Percentiles rank a stretch among this genome's conserved stretches.
phyloP scores from a whole-genome alignment of 2,113 vertebrate genomes.

The Circaetus cinerascens region DNA sequence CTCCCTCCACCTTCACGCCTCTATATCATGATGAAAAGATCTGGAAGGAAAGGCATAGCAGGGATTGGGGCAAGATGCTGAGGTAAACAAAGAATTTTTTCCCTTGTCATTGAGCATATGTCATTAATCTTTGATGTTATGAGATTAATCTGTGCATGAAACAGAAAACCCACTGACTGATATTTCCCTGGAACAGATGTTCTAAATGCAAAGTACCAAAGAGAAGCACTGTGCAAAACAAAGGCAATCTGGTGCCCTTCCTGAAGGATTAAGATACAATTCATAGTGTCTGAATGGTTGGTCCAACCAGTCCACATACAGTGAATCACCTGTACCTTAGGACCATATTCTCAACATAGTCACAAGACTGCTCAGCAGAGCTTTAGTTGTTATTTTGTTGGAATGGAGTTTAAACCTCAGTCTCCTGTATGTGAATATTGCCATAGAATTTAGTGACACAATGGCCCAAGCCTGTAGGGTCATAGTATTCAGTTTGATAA shows the following conservation, averaged over 20 bases:
- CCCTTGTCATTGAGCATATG: neutral
- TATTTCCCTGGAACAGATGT: slow-evolving; percentile 23
- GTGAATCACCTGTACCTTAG: neutral
- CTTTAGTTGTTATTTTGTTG: neutral
- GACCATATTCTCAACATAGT: neutral
- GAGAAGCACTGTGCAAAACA: neutral
- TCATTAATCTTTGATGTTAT: slow-evolving; percentile 30
- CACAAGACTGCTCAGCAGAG: neutral
- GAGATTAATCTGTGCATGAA: neutral
- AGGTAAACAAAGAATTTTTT: neutral
- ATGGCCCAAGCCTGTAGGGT: neutral
- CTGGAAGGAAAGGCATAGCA: neutral
- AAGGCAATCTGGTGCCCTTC: neutral
- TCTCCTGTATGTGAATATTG: neutral
- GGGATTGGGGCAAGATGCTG: neutral
- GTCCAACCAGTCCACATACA: neutral
- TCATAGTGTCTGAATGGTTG: neutral
- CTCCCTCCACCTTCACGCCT: neutral
- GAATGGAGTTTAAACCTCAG: neutral
- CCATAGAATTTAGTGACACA: neutral
- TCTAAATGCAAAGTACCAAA: neutral
- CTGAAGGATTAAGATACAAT: neutral
- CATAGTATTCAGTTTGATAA: neutral
- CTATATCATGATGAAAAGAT: neutral
- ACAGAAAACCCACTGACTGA: neutral